Percentiles rank a stretch among this genome's conserved stretches.
Evolutionary conservation across 1,140 invertebrate genomes (phyloP).

Genomic region (Periplaneta americana): DNA sequence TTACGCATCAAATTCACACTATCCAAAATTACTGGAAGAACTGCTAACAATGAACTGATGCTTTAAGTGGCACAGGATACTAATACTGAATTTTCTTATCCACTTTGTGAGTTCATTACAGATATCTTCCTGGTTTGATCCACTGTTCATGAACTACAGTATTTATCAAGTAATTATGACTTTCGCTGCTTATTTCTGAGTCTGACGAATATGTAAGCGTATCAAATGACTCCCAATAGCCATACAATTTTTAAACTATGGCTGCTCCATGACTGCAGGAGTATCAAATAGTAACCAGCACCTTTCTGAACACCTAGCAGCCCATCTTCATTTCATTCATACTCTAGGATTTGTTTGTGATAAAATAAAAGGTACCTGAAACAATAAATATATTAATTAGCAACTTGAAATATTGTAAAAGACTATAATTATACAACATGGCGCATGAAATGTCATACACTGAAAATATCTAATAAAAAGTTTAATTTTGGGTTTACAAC

Average conservation of each 20-base stretch:
- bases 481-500: no score
- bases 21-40: background rate
- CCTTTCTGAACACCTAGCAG: background rate
- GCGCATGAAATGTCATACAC: no score
- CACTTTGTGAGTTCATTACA: background rate
- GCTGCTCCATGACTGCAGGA: background rate
- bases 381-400: conserved; percentile 23
- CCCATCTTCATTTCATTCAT: conserved; percentile 41
- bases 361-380: conserved; percentile 87
- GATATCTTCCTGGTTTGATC: background rate
- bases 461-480: no score
- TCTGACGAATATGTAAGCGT: background rate
- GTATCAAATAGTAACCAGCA: background rate
- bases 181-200: background rate
- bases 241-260: background rate
- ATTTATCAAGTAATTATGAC: background rate
- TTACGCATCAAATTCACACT: background rate
- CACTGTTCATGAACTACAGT: background rate
- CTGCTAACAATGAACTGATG: background rate
- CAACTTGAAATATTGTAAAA: background rate
- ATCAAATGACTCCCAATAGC: background rate
- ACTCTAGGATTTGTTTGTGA: conserved; percentile 86
- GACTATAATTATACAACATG: background rate
- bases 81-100: background rate
- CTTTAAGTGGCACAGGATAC: background rate